Percentiles rank a stretch among this genome's conserved stretches.
These are phyloP conservation scores for Pangasius larnaudii DNA, from an alignment of 2,797 vertebrate genomes.

Conservation along the genomic window DNA sequence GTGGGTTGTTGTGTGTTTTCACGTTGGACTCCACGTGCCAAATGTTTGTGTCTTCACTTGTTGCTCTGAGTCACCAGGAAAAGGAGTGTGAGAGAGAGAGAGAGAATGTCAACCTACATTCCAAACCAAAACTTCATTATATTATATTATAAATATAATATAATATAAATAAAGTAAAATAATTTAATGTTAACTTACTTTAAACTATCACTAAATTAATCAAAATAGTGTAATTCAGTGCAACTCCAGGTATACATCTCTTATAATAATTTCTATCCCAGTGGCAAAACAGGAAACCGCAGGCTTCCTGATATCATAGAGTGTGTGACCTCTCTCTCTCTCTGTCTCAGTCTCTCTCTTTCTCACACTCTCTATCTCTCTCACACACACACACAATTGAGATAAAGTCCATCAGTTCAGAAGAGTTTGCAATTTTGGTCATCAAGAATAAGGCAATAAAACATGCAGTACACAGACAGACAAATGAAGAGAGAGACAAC, in stretches of 20 bases:
- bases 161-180: not conserved
- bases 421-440: not conserved
- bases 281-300: not conserved
- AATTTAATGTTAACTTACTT: too few relatives aligned
- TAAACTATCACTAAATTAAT: not conserved
- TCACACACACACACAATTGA: not conserved
- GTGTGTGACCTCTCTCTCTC: not conserved
- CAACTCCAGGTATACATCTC: not conserved
- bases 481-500: not conserved
- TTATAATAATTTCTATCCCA: not conserved
- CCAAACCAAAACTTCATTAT: not conserved
- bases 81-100: not conserved
- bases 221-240: not conserved
- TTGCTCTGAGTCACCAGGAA: not conserved
- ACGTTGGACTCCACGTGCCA: not conserved
- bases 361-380: not conserved
- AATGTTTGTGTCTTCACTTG: conserved; percentile 8
- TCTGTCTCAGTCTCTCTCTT: not conserved
- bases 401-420: not conserved
- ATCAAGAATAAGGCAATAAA: not conserved
- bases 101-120: not conserved
- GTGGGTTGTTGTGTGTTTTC: not conserved
- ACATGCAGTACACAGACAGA: not conserved
- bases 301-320: not conserved
- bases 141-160: not conserved